Evolutionary conservation across 2,113 vertebrate genomes (phyloP), one percentile per base, ranked within the genome.

Genomic region (Osmerus eperlanus): DNA sequence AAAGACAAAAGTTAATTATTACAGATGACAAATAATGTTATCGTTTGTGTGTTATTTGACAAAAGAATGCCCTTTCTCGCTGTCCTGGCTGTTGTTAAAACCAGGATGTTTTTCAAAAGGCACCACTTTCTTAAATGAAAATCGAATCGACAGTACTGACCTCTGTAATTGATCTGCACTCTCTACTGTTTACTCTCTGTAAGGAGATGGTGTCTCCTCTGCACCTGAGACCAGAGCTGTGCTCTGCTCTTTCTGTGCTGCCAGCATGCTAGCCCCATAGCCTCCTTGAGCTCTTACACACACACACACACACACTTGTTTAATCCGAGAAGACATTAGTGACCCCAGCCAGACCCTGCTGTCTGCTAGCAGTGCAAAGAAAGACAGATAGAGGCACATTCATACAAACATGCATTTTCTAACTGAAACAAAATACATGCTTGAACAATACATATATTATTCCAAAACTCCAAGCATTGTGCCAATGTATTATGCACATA

Each of bases 221-320:
- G 78, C 84, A 88, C 85, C 85, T 87, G 81, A 78, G 88, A 84
- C 84, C 77, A 82, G 23, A 56, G 53, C 53, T 66, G 19, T 62
- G 68, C n/a, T 21, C 23, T 63, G 3, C 14, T 11, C 8, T 11
- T 28, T 63, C 18, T 63, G 11, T 32, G 21, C 19, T 25, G 9
- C 61, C 29, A 55, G 18, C 18, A 55, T 4, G 14, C 14, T 16
- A 18, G 54, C 16, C 21, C 3, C 19, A 32, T 32, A 32, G 29
- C 29, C 29, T 32, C 29, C 29, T 32, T 3, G 29, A 32, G 29
- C 2, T 36, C 0, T 36, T 6, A 65, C 60, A 69, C 52, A n/a
- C 21, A 36, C 67, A 81, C 56, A 59, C n/a, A 63, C 63, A 60
- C 63, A 62, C 70, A 66, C 66, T 71, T 70, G 4, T 70, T 70